Percentiles rank a stretch among this genome's conserved stretches.
These are phyloP conservation scores for Bryconaethiops microstoma DNA, from an alignment of 2,797 vertebrate species.

Conservation along the genomic window DNA sequence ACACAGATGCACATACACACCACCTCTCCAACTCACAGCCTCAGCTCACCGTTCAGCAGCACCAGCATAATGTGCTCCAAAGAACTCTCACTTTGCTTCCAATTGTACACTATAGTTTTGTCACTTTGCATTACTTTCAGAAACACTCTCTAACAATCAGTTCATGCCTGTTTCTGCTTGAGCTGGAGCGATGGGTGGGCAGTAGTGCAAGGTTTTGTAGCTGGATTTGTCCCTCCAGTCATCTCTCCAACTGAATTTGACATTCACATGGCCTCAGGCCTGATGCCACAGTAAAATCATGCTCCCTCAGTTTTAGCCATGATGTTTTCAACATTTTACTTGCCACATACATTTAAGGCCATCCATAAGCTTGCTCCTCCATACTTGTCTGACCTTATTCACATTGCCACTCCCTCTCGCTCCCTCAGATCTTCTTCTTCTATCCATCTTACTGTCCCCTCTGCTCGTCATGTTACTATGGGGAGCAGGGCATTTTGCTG, in stretches of 20 bases:
- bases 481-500: too few relatives aligned
- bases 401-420: too few relatives aligned
- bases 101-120: conserved; percentile 24
- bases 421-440: too few relatives aligned
- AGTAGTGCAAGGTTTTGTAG: background rate
- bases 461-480: too few relatives aligned
- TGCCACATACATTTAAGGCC: too few relatives aligned
- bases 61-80: conserved; percentile 21
- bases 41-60: conserved; percentile 32
- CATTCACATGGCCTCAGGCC: background rate
- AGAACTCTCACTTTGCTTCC: conserved; percentile 34
- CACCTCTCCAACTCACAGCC: conserved; percentile 16
- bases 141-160: background rate
- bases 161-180: background rate
- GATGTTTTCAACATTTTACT: too few relatives aligned
- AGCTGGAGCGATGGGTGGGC: background rate
- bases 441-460: too few relatives aligned
- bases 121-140: conserved; percentile 31
- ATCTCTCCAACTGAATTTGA: background rate
- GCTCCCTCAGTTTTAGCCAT: too few relatives aligned
- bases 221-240: background rate
- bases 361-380: too few relatives aligned
- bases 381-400: too few relatives aligned
- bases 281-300: too few relatives aligned
- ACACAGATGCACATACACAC: background rate